Evolutionary conservation across 2,888 invertebrate species (phyloP), one percentile per base, ranked within the genome.

Genomic region (Mycalesis mineus): DNA sequence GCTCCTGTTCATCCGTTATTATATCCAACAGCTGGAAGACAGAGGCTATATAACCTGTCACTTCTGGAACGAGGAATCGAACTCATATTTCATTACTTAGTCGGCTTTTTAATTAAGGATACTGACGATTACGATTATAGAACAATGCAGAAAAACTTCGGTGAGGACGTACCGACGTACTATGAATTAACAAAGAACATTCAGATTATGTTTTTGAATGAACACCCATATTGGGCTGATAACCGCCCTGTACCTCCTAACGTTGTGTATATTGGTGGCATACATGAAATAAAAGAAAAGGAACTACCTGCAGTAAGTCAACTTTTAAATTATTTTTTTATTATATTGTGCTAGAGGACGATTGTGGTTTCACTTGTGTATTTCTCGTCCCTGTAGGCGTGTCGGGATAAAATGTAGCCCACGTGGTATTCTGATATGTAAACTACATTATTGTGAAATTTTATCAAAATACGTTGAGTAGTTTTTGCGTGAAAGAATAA

Each of bases 231-330:
- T n/a, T 78, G 80, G 69, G 73, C 72, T 28, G 64, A 63, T 0
- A 74, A 78, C 56, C 72, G 80, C 37, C 86, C 90, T 8, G 65
- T 81, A 2, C 74, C 84, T 7, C 84, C 88, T 0, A 76, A 73
- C 58, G 64, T 84, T 15, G 57, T 87, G 7, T 78, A 73, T 45
- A 74, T 85, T 53, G 85, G 85, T 37, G 84, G 84, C 1, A 65
- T 82, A 31, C 85, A 84, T 64, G 67, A 78, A 36, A 71, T 66
- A 22, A 65, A 69, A 6, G 61, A 71, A 7, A 74, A 77, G 52
- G 68, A 75, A 7, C 65, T 90, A 39, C 80, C 83, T 7, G 65
- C 75, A 69, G 86, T 83, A 73, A 61, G 39, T 40, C 14, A 22
- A 22, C 22, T n/a, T n/a, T n/a, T n/a, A n/a, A n/a, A n/a, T n/a